phyloP scores from a whole-genome alignment of 2,797 vertebrate genomes.

The Sciurus carolinensis region DNA sequence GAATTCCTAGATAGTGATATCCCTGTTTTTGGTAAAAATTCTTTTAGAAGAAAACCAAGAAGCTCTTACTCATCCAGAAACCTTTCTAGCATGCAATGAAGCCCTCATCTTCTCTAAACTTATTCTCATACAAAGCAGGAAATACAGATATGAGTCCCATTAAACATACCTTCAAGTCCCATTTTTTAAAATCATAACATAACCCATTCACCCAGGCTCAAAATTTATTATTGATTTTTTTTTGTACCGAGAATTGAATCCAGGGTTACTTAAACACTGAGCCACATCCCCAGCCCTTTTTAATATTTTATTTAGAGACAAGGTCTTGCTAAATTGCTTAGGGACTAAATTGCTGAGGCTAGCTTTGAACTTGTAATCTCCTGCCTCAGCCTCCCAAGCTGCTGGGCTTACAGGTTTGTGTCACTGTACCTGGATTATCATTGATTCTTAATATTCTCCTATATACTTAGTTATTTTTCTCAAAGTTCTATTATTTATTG shows the following conservation, averaged over 20 bases:
- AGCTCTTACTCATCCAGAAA: not conserved
- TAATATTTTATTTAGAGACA: too few species aligned
- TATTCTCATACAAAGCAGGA: slow-evolving; percentile 28
- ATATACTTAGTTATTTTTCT: not conserved
- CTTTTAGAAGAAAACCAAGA: not conserved
- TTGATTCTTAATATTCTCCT: not conserved
- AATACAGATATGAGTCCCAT: not conserved
- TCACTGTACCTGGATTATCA: not conserved
- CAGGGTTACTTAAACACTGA: too few species aligned
- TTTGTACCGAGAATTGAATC: too few species aligned
- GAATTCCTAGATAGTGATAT: not conserved
- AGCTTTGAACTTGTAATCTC: too few species aligned
- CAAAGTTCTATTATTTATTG: slow-evolving; percentile 43
- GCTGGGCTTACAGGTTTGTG: too few species aligned
- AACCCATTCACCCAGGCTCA: not conserved
- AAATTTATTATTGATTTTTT: not conserved
- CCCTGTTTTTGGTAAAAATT: not conserved
- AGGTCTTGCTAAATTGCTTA: too few species aligned
- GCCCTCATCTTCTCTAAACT: not conserved
- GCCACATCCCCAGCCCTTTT: too few species aligned
- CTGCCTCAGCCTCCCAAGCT: too few species aligned
- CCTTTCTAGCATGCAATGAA: not conserved
- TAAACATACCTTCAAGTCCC: not conserved
- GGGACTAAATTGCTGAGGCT: too few species aligned
- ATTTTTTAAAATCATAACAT: not conserved